Base-by-base conservation (phyloP, 2,888 invertebrate species). In the Pandemis corylana region DNA sequence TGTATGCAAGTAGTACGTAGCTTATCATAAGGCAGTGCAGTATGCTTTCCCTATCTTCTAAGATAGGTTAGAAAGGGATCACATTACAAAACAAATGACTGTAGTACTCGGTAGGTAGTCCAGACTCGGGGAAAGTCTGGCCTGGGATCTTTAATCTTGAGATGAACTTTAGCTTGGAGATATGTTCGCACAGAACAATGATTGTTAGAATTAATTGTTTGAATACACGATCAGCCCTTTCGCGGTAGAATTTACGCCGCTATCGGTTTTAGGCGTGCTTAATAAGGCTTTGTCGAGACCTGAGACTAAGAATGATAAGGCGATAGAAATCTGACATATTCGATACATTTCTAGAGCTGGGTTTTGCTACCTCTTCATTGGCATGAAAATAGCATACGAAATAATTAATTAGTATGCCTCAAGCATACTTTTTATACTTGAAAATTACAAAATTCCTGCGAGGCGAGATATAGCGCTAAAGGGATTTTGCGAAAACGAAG, bases 101-200 rank as follows among this genome's bases (percentile, higher is more conserved):
- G 10, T 20, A 10, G 5, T 44, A 3, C 7, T 12, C 42, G 7
- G 5, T 63, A 53, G 3, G 13, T 65, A 46, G n/a, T 63, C 63
- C 13, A 36, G 20, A 20, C 59, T 70, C 12, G 42, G 75, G 74
- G 75, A 75, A 75, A 75, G 75, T 75, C 66, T 67, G 53, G 56
- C 56, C 70, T 75, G 67, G 71, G 70, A 73, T 65, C 69, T 74
- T 75, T 71, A 71, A 53, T 67, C 51, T 67, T 12, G 13, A 73
- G 75, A 75, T 75, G 75, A 75, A 75, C 75, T 75, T 75, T 75
- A 56, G 53, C 67, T 53, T 12, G 15, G 15, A 70, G 74, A 74
- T 74, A 75, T 51, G 59, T 65, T 51, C 65, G 59, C 68, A 62
- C n/a, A 28, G 69, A 70, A 70, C 74, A 74, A 74, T 74, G 74